Evolutionary conservation across 2,797 vertebrate genomes (phyloP).

Genomic region (Macrochelys suwanniensis): DNA sequence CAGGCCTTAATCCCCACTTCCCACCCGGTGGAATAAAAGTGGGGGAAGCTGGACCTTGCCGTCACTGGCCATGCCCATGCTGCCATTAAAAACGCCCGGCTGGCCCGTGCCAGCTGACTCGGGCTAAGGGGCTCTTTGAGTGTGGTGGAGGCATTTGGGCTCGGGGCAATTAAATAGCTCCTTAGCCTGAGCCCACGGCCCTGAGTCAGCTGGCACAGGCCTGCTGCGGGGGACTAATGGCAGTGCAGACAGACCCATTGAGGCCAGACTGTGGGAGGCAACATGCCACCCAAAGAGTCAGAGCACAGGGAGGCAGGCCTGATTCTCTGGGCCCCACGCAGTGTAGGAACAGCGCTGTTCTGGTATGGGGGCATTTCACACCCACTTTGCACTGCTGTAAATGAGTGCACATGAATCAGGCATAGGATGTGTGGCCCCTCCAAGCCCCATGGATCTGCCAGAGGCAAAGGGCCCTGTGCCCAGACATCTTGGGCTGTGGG

Average conservation of each 20-base stretch:
- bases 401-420: neutral
- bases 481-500: neutral
- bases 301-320: neutral
- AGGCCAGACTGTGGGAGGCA: neutral
- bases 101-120: neutral
- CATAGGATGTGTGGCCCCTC: neutral
- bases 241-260: neutral
- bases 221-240: neutral
- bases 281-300: neutral
- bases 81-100: neutral
- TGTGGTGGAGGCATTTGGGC: too few species aligned
- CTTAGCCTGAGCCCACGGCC: neutral
- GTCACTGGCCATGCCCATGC: neutral
- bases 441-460: neutral
- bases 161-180: neutral
- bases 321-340: neutral
- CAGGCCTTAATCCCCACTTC: neutral
- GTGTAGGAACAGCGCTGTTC: neutral
- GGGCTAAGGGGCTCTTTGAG: neutral
- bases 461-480: neutral
- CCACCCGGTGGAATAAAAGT: neutral
- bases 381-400: neutral
- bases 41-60: neutral
- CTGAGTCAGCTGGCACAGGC: neutral
- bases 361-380: neutral